phyloP scores from a whole-genome alignment of 2,888 invertebrate genomes.

The Tupiocoris notatus region DNA sequence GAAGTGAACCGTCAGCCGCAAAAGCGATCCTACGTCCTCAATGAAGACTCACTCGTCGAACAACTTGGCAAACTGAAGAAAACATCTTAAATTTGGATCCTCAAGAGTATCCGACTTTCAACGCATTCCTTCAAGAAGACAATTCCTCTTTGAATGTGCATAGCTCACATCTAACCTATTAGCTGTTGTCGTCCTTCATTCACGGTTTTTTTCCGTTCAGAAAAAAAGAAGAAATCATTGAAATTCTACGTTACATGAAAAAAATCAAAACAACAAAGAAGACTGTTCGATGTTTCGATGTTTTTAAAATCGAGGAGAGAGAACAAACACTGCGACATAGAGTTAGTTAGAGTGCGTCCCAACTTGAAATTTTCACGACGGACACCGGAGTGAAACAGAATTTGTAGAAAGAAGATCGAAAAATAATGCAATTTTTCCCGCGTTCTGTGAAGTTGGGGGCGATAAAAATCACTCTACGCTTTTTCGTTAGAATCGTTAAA shows the following conservation, averaged over 20 bases:
- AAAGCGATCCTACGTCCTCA: conserved; percentile 63
- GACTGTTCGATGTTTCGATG: conserved; percentile 31
- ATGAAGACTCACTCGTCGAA: conserved; percentile 63
- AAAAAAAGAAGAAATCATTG: conserved; percentile 13
- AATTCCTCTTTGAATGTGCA: not conserved
- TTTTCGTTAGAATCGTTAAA: not conserved
- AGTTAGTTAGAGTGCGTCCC: conserved; percentile 32
- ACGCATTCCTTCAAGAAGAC: not conserved
- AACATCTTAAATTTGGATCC: conserved; percentile 50
- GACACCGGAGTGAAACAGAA: not conserved
- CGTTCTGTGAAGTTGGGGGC: conserved; percentile 5
- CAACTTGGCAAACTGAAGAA: conserved; percentile 67
- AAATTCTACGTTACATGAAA: conserved; percentile 7
- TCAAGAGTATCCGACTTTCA: not conserved
- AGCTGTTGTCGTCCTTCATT: conserved; percentile 33
- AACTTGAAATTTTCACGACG: conserved; percentile 25
- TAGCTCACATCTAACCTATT: conserved; percentile 16
- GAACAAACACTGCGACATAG: conserved; percentile 41
- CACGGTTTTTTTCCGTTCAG: conserved; percentile 12
- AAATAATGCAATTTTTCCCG: not conserved
- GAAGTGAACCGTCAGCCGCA: conserved; percentile 53
- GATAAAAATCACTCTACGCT: conserved; percentile 6
- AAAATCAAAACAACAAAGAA: conserved; percentile 21
- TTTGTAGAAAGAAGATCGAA: not conserved
- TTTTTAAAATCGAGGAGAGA: conserved; percentile 37